Percentiles rank a stretch among this genome's conserved stretches.
Evolutionary conservation across 2,797 vertebrate species (phyloP).

Genomic region (Champsocephalus gunnari): DNA sequence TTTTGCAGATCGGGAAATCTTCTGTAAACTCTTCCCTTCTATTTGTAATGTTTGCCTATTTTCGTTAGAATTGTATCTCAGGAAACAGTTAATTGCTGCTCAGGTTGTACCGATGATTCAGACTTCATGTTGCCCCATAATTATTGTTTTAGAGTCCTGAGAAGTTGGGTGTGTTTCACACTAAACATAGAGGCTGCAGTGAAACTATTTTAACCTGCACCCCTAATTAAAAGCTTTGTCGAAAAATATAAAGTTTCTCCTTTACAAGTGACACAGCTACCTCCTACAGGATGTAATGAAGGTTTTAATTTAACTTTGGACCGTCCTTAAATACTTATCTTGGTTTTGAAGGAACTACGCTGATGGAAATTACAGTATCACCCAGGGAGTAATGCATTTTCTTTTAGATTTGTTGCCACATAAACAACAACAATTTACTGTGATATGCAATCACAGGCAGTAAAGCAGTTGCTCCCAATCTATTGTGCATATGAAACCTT

Average conservation of each 20-base stretch:
- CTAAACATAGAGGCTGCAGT: conserved; percentile 20
- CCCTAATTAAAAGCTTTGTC: conserved; percentile 39
- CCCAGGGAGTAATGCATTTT: conserved; percentile 7
- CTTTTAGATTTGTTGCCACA: neutral
- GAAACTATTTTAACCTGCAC: conserved; percentile 26
- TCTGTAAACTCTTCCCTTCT: neutral
- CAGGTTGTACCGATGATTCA: neutral
- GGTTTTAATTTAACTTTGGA: conserved; percentile 35
- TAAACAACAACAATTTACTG: neutral
- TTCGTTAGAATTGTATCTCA: conserved; percentile 13
- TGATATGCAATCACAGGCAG: neutral
- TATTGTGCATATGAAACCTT: neutral
- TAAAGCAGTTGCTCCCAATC: neutral
- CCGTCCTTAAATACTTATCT: conserved; percentile 18
- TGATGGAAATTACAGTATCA: conserved; percentile 1
- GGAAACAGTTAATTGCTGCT: conserved; percentile 1
- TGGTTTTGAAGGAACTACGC: conserved; percentile 19
- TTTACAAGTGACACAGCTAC: conserved; percentile 36
- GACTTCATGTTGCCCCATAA: conserved; percentile 30
- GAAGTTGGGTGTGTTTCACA: conserved; percentile 32
- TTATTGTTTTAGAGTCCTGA: conserved; percentile 26
- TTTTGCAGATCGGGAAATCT: conserved; percentile 3
- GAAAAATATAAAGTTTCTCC: conserved; percentile 29
- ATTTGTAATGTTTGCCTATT: neutral
- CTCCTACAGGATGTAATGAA: conserved; percentile 34